Base-by-base conservation (phyloP, 2,113 vertebrate genomes). In the Hemichromis elongatus region DNA sequence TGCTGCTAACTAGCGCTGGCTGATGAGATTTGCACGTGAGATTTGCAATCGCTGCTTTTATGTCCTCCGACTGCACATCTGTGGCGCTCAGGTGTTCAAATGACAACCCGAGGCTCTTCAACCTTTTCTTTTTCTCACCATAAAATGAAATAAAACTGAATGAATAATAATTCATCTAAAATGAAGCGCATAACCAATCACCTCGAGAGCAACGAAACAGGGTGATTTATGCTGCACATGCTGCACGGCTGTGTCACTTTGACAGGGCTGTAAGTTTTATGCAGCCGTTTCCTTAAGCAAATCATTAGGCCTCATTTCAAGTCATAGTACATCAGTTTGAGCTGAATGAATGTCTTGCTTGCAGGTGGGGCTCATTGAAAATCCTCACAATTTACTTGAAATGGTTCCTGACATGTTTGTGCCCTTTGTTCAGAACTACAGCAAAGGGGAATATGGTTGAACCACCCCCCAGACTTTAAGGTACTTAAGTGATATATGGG, bases 11-110 rank as follows among this genome's bases (percentile, higher is more conserved):
- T 89, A 89, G 88, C 84, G 77, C 91, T 70, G 90, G 89, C 94
- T 98, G 98, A 98, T 97, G 98, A 97, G 97, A 98, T 98, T 98
- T 96, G 96, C 98, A 98, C 97, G 96, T 97, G 97, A 98, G 95
- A 95, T 88, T 63, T 54, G 95, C 53, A 96, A 96, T 96, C 92
- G 95, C 21, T 88, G 94, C 94, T 96, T 96, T 96, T 96, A 96
- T 96, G 93, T 90, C 88, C 95, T 79, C 33, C 90, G 94, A 84
- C 95, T 95, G 94, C 96, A 96, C 98, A 98, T 97, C 97, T 98
- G 98, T 94, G 94, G 89, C 1, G 93, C 96, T 97, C 97, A 99
- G 98, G 98, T 98, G 98, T 96, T 97, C 96, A 94, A 96, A 94
- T 81, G 84, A 90, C 92, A 54, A 84, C 75, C 47, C 82, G 73